Percentiles rank a stretch among this genome's conserved stretches.
Evolutionary conservation across 2,797 vertebrate species (phyloP).

Genomic region (Pseudocheirus occidentalis): DNA sequence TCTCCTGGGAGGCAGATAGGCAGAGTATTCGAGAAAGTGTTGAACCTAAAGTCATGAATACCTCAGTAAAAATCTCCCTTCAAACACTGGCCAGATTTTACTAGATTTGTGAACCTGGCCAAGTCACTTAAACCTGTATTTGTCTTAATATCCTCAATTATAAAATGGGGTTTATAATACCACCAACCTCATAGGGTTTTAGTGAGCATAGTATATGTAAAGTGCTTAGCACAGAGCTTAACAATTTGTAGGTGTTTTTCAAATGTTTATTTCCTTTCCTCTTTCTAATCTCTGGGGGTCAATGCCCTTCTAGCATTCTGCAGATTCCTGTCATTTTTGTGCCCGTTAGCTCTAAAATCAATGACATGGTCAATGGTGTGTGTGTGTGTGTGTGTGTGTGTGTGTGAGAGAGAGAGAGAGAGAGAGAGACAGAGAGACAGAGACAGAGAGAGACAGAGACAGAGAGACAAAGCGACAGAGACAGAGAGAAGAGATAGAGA

Average conservation of each 20-base stretch:
- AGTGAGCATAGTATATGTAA: not conserved
- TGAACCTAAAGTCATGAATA: not conserved
- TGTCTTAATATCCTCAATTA: not conserved
- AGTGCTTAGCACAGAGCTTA: not conserved
- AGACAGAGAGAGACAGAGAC: no score
- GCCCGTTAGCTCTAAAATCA: not conserved
- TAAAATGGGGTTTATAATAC: not conserved
- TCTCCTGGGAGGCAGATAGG: not conserved
- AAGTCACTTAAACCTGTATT: not conserved
- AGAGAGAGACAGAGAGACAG: no score
- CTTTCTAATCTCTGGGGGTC: not conserved
- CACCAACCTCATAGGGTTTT: not conserved
- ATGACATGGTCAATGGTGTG: not conserved
- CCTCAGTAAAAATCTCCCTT: not conserved
- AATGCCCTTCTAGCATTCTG: not conserved
- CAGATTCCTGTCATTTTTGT: not conserved
- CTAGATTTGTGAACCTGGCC: not conserved
- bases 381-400: no score
- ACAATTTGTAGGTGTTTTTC: not conserved
- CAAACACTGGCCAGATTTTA: not conserved
- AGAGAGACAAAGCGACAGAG: no score
- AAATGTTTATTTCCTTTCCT: not conserved
- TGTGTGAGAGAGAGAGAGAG: no score
- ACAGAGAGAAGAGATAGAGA: no score
- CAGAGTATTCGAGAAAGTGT: not conserved